Evolutionary conservation across 2,888 invertebrate genomes (phyloP), one percentile per base, ranked within the genome.

Genomic region (Alsophila aescularia): DNA sequence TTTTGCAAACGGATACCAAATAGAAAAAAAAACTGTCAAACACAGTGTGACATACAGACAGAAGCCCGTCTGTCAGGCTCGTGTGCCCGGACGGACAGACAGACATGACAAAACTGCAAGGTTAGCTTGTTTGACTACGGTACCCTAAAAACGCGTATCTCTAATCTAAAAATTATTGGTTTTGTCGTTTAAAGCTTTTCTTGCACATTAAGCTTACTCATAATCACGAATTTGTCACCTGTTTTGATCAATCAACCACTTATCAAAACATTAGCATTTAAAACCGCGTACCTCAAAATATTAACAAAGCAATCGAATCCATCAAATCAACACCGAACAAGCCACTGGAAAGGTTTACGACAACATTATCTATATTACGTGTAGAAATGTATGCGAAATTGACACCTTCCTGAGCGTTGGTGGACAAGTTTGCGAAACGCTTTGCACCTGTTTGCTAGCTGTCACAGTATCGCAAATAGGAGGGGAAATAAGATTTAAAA

Each of bases 251-350:
- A 51, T 44, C 32, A 44, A 44, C 44, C 39, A 39, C 7, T 0
- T 15, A 42, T 24, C 35, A n/a, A 9, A 50, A n/a, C n/a, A 52
- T 52, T 40, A 24, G 3, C 43, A 52, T 51, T 39, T 50, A 29
- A 39, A 43, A 37, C 51, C 34, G 14, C 24, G n/a, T n/a, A 12
- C 27, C 15, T 31, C n/a, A 39, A 52, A 61, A 40, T 42, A 35
- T 24, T 9, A 39, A 48, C 42, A 32, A 21, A 37, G 14, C 34
- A 34, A 37, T 43, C 13, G 42, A 52, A 60, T 61, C 43, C 42
- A 57, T 64, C 61, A 61, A 57, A 52, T 14, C 34, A 50, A 42
- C 61, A 52, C 64, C 52, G 31, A 53, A 44, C 55, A 48, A 53
- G 53, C 42, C 43, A 27, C 16, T 12, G 13, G 13, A 48, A 9